These are phyloP conservation scores for Montipora sp. DNA, from an alignment of 64 coral and sea anemone genomes.

Conservation along the genomic window DNA sequence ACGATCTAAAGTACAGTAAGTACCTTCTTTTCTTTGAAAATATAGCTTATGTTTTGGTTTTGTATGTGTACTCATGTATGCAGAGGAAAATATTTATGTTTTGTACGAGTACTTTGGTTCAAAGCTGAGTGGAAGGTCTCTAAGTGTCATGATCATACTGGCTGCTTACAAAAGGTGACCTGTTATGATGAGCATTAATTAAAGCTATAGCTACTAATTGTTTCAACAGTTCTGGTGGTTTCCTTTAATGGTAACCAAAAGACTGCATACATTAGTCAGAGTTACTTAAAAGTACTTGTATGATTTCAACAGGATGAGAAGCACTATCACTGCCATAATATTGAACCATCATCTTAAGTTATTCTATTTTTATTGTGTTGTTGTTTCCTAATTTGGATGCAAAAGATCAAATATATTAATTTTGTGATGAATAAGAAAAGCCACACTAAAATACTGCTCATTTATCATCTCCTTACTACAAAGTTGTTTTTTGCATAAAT, in stretches of 20 bases:
- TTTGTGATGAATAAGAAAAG: background rate
- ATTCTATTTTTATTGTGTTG: constrained; percentile 25
- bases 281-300: constrained; percentile 1
- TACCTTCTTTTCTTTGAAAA: constrained; percentile 23
- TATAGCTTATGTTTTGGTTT: constrained; percentile 1
- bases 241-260: background rate
- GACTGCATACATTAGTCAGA: background rate
- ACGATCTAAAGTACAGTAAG: background rate
- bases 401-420: background rate
- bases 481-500: background rate
- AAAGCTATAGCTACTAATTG: background rate
- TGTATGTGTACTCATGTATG: background rate
- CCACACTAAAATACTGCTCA: background rate
- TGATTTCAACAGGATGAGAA: background rate
- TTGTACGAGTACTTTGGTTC: background rate
- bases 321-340: background rate
- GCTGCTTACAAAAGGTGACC: background rate
- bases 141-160: background rate
- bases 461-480: background rate
- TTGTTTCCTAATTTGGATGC: constrained; percentile 4
- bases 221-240: background rate
- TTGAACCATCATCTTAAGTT: background rate
- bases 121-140: background rate
- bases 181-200: background rate
- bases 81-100: background rate